These are phyloP conservation scores for Mungos mungo DNA, from an alignment of 2,113 vertebrate species.

Conservation along the genomic window DNA sequence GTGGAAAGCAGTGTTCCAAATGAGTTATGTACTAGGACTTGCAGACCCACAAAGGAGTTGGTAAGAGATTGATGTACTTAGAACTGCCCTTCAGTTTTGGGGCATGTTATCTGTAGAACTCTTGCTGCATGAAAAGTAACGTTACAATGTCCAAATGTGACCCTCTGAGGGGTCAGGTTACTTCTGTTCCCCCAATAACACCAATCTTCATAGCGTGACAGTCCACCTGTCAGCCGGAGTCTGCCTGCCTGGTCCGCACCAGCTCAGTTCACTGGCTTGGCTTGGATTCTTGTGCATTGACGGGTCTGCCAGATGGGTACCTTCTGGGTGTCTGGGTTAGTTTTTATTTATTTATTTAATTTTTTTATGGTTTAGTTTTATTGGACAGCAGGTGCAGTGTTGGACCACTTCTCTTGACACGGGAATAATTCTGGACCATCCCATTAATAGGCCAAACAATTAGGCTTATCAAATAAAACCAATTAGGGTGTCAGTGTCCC, in stretches of 20 bases:
- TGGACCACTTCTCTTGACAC: neutral
- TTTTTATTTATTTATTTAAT: no score
- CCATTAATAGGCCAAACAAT: neutral
- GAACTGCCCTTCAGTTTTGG: neutral
- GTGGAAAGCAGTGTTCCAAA: neutral
- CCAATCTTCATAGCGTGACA: accelerated
- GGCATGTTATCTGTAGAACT: neutral
- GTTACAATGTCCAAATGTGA: neutral
- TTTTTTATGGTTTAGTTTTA: neutral
- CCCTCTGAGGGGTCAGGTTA: neutral
- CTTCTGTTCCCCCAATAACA: neutral
- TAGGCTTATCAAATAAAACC: neutral
- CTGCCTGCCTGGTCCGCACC: neutral
- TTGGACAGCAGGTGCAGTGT: neutral
- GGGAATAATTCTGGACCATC: neutral
- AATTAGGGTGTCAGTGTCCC: neutral
- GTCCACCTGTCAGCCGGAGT: neutral
- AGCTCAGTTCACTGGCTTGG: neutral
- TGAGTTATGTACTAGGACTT: neutral
- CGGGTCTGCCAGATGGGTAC: neutral
- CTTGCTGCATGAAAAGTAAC: neutral
- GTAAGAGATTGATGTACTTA: neutral
- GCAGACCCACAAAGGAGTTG: neutral
- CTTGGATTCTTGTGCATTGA: neutral
- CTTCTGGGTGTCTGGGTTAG: neutral